Base-by-base conservation (phyloP, 2,113 vertebrate species). In the Clupea harengus region DNA sequence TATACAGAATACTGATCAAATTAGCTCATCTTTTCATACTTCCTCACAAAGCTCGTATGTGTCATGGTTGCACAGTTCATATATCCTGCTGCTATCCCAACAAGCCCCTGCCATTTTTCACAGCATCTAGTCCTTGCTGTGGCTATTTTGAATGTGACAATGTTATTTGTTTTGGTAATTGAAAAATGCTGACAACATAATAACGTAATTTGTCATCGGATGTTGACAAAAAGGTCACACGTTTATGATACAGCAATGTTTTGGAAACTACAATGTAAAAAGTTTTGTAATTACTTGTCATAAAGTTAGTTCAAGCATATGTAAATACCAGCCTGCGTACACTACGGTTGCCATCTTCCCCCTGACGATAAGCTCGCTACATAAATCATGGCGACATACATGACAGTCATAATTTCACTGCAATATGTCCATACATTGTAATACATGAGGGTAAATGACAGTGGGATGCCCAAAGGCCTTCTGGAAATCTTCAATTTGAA, bases 161-260 rank as follows among this genome's bases (percentile, higher is more conserved):
- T 44, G 72, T 78, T 78, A 78, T 78, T 78, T 78, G 72, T 78
- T 78, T 78, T 78, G 72, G 72, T 78, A 78, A 78, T 78, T 78
- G 72, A 78, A 78, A 78, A 78, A 78, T 78, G 72, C 72, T 78
- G 72, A 78, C 72, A 78, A 78, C 72, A 78, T 78, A 78, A 78
- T 78, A 78, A 78, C 72, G 44, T 78, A 78, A 78, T 78, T 78
- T 78, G 72, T 78, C 72, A 78, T 78, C 72, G 72, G 72, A 78
- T 78, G 72, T 32, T 78, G 72, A 78, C 72, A 78, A 78, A 78
- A 78, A 78, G 72, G 72, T 78, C 72, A 78, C 32, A 78, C 67
- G 11, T 78, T 78, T 78, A 78, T 15, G 72, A 78, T 78, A 78
- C 72, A 32, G 28, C 72, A 5, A 32, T 78, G 72, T 78, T 78